These are phyloP conservation scores for Melanotaenia nigrans DNA, from an alignment of 2,797 vertebrate species.

Conservation along the genomic window DNA sequence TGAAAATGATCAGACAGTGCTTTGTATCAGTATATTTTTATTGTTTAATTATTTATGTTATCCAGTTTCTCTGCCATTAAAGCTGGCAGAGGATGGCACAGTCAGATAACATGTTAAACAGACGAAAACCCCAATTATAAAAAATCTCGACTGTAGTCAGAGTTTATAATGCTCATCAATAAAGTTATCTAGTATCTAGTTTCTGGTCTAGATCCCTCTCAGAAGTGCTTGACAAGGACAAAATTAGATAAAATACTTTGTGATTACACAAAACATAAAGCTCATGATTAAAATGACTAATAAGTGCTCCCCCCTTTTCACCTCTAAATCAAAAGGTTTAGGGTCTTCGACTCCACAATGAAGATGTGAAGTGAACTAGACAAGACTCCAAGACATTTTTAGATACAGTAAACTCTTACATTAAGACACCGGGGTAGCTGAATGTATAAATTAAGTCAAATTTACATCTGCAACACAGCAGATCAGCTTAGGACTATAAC, in stretches of 20 bases:
- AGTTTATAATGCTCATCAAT: conserved; percentile 5
- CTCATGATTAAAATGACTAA: conserved; percentile 3
- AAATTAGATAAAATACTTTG: conserved; percentile 18
- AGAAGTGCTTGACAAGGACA: conserved; percentile 12
- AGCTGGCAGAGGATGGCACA: conserved; percentile 39
- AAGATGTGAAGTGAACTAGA: conserved; percentile 7
- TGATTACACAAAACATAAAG: conserved; percentile 23
- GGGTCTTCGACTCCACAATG: neutral
- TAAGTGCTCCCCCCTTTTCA: conserved; percentile 11
- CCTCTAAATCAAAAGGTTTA: conserved; percentile 16
- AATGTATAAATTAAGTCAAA: conserved; percentile 5
- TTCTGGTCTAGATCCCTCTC: conserved; percentile 20
- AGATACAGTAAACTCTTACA: neutral
- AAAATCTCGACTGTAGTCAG: conserved; percentile 29
- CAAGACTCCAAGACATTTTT: conserved; percentile 8
- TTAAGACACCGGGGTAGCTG: neutral
- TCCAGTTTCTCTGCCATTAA: conserved; percentile 42
- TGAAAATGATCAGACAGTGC: neutral
- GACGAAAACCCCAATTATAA: conserved; percentile 46
- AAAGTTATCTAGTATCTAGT: neutral
- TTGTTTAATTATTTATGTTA: conserved; percentile 79
- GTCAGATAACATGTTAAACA: conserved; percentile 37
- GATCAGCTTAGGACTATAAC: neutral
- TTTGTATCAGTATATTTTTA: conserved; percentile 54
- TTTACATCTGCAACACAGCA: conserved; percentile 16